Evolutionary conservation across 2,797 vertebrate species (phyloP).

Genomic region (Megalops cyprinoides): DNA sequence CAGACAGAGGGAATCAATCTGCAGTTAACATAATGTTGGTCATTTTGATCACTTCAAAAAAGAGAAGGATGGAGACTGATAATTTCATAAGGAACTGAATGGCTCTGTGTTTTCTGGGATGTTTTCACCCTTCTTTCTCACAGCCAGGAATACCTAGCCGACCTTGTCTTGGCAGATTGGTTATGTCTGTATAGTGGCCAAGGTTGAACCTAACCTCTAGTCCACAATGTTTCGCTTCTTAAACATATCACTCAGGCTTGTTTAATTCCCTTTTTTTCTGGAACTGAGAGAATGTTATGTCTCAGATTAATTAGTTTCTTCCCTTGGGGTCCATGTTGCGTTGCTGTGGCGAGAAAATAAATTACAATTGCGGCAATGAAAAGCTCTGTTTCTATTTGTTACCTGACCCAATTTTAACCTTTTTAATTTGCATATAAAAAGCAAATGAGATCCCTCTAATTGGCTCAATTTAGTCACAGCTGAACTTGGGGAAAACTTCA

Average conservation of each 20-base stretch:
- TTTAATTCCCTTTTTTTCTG: neutral
- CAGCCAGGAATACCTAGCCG: no score
- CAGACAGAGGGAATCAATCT: no score
- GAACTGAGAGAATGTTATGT: neutral
- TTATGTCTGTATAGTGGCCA: neutral
- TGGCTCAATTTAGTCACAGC: neutral
- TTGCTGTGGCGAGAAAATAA: neutral
- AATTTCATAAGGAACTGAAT: no score
- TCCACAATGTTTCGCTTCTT: neutral
- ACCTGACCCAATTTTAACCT: neutral
- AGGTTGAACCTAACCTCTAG: neutral
- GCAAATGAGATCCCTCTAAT: neutral
- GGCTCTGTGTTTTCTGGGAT: no score
- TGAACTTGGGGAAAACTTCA: neutral
- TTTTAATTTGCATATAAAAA: conserved; percentile 4
- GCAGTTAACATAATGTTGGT: no score
- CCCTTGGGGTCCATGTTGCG: neutral
- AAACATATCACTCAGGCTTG: neutral
- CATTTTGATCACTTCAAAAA: no score
- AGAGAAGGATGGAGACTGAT: no score
- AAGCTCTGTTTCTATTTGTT: neutral
- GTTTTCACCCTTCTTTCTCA: no score
- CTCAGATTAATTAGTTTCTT: neutral
- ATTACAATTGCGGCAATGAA: neutral
- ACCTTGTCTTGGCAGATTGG: neutral